phyloP scores from a whole-genome alignment of 92 coral and sea anemone genomes.

The Palythoa caribaeorum region DNA sequence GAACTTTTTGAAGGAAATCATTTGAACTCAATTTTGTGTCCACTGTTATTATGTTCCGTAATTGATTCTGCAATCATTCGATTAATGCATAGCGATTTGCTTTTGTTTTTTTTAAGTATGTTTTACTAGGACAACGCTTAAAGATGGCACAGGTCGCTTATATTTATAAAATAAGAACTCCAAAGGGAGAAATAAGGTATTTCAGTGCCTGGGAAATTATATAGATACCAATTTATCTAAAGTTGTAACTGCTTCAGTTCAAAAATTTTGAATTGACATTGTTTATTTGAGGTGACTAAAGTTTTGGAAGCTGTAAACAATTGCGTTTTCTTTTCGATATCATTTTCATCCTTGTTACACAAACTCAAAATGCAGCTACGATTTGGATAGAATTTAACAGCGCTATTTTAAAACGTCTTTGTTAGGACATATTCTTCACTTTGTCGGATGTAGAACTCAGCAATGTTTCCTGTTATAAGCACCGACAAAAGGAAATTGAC shows the following conservation, averaged over 20 bases:
- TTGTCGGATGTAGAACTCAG: background rate
- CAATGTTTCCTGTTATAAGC: background rate
- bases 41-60: constrained; percentile 2
- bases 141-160: background rate
- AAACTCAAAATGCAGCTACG: background rate
- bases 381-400: background rate
- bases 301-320: background rate
- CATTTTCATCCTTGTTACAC: background rate
- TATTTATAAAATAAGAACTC: background rate
- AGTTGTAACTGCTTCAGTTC: background rate
- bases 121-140: background rate
- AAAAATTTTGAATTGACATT: background rate
- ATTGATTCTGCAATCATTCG: background rate
- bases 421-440: background rate
- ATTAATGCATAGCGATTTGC: background rate
- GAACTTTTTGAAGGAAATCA: background rate
- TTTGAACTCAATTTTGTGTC: background rate
- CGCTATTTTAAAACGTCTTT: background rate
- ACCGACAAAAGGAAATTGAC: background rate
- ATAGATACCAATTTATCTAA: background rate
- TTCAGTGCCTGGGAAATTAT: background rate
- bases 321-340: background rate
- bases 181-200: background rate
- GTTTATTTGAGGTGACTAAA: background rate
- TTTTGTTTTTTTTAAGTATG: background rate